Evolutionary conservation across 2,888 invertebrate genomes (phyloP), one percentile per base, ranked within the genome.

Genomic region (Pyrrhosoma nymphula): DNA sequence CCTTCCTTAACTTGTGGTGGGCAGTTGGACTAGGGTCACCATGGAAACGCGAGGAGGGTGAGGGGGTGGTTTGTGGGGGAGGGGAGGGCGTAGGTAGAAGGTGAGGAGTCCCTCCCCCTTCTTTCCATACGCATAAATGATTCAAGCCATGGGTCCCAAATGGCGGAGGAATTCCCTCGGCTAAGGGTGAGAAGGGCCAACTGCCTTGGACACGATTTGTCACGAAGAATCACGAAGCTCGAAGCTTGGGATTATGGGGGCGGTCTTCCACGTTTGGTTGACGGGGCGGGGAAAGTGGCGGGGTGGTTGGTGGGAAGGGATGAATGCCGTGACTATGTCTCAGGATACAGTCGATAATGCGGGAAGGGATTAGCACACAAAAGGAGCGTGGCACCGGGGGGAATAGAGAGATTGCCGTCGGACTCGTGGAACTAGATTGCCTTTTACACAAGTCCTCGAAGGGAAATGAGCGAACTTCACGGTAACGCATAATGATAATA

Each of bases 291-390:
- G 14, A 12, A 0, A 26, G 20, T 26, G 82, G n/a, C 30, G 35
- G n/a, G n/a, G 30, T 35, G 35, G 69, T 20, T 3, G 23, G n/a
- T 10, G 26, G 69, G n/a, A n/a, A 26, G 30, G n/a, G 35, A 35
- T 26, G 4, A 82, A 18, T 35, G 82, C 69, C 69, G 69, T 69
- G 69, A 69, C 69, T 69, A 47, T 47, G n/a, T n/a, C 35, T 82
- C 82, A 82, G 14, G 14, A 69, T n/a, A 69, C 69, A 82, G 82
- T 82, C 82, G 82, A 82, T 82, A 82, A 82, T 82, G 82, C 35
- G 30, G 35, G 18, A 82, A 82, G 82, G 82, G 35, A 82, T 82
- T 82, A 82, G 82, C 16, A 35, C 82, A 82, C 82, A 82, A 82
- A 82, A 35, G 82, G 16, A 82, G 82, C 14, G 26, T 82, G 12